These are phyloP conservation scores for Tylochromis polylepis DNA, from an alignment of 2,113 vertebrate genomes.

Conservation along the genomic window DNA sequence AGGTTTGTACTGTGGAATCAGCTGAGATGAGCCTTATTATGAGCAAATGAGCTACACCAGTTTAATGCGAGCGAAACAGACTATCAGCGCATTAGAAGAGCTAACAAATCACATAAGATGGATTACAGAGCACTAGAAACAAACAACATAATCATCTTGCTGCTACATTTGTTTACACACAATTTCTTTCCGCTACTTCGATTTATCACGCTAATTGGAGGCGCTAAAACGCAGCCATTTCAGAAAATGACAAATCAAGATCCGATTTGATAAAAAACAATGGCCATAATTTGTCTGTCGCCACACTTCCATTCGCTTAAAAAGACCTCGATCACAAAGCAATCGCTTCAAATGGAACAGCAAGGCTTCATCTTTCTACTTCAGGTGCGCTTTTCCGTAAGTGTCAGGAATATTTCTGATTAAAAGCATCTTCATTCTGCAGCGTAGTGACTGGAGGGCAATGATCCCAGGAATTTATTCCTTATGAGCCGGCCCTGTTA, in stretches of 20 bases:
- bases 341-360: not conserved
- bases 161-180: not conserved
- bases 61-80: not conserved
- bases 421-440: conserved; percentile 38
- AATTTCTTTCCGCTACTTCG: not conserved
- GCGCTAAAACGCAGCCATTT: conserved; percentile 15
- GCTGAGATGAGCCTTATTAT: conserved; percentile 22
- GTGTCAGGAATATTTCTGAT: conserved; percentile 26
- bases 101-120: conserved; percentile 17
- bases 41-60: not conserved
- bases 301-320: not conserved
- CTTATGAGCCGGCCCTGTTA: conserved; percentile 42
- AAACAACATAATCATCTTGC: conserved; percentile 2
- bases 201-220: conserved; percentile 48
- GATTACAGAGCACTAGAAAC: not conserved
- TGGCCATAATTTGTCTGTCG: not conserved
- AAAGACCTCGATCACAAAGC: not conserved
- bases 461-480: conserved; percentile 28
- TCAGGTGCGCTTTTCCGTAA: not conserved
- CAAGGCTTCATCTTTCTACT: not conserved
- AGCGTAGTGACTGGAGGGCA: conserved; percentile 18
- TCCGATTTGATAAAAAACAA: not conserved
- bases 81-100: not conserved
- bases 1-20: not conserved
- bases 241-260: conserved; percentile 20